A percentile compares a stretch with the other conserved stretches of the same genome.
Conservation (phyloP, 1,140 invertebrate species). For the Oreohelix idahoensis region DNA sequence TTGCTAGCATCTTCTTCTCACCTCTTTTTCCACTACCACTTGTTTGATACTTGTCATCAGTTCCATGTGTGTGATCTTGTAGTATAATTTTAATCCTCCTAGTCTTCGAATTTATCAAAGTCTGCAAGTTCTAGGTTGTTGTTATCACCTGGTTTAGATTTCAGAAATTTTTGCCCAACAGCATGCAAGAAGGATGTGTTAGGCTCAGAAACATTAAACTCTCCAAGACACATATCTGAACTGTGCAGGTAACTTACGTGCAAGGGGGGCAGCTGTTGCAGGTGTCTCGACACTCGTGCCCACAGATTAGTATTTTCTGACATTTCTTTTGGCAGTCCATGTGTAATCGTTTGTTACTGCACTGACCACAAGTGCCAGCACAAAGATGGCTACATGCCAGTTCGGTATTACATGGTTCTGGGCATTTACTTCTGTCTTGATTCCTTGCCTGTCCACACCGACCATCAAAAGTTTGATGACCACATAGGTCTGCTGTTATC, state of each 20-base stretch:
- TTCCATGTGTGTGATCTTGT: too few relatives aligned
- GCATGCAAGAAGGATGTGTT: too few relatives aligned
- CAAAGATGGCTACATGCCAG: slow-evolving; percentile 61
- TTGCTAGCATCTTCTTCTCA: too few relatives aligned
- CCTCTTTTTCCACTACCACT: too few relatives aligned
- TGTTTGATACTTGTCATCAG: too few relatives aligned
- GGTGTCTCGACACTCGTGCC: slow-evolving; percentile 65
- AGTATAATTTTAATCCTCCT: too few relatives aligned
- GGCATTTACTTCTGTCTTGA: slow-evolving; percentile 44
- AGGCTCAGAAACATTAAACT: too few relatives aligned
- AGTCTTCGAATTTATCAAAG: too few relatives aligned
- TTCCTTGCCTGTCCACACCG: slow-evolving; percentile 67
- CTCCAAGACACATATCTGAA: too few relatives aligned
- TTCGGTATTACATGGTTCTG: slow-evolving; percentile 37
- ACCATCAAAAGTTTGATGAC: slow-evolving; percentile 78
- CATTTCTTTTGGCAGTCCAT: slow-evolving; percentile 66
- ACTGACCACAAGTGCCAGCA: slow-evolving; percentile 68
- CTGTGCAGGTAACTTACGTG: slow-evolving; percentile 59
- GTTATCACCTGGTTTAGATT: too few relatives aligned
- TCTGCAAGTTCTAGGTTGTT: too few relatives aligned
- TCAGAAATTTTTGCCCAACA: too few relatives aligned
- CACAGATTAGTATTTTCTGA: slow-evolving; percentile 68
- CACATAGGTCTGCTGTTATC: slow-evolving; percentile 70
- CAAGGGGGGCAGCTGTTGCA: slow-evolving; percentile 77
- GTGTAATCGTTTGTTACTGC: slow-evolving; percentile 80